phyloP scores from a whole-genome alignment of 2,113 vertebrate species.

The Nibea coibor region DNA sequence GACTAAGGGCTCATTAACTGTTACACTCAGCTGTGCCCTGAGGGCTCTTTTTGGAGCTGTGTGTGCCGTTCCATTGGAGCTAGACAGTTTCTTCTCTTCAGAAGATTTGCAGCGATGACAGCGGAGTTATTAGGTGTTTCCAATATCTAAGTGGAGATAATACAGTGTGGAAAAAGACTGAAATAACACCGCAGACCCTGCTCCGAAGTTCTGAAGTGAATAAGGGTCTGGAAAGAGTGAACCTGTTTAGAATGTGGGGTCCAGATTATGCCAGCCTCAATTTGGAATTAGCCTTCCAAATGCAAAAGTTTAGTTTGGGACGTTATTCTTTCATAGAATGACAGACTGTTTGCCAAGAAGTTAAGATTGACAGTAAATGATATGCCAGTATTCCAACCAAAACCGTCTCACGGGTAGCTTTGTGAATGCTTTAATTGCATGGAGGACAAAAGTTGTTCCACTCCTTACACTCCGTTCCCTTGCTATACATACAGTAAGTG shows the following conservation, averaged over 20 bases:
- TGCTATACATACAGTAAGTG: no score
- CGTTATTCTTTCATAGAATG: background rate
- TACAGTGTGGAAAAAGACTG: slow-evolving; percentile 31
- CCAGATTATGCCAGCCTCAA: background rate
- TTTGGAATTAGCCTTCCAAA: background rate
- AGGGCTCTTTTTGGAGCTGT: slow-evolving; percentile 41
- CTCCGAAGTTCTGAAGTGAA: background rate
- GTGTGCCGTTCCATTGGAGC: background rate
- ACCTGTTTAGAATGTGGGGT: background rate
- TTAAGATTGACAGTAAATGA: background rate
- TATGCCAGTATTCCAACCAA: no score
- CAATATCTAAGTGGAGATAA: slow-evolving; percentile 23
- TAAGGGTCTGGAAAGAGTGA: background rate
- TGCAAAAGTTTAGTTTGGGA: background rate
- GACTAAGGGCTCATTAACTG: slow-evolving; percentile 62
- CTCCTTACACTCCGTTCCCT: no score
- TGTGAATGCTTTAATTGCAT: no score
- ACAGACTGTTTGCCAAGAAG: background rate
- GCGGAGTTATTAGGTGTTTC: slow-evolving; percentile 29
- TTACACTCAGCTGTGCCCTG: slow-evolving; percentile 39
- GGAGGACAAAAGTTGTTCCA: no score
- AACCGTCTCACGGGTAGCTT: no score
- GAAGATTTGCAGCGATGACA: slow-evolving; percentile 46
- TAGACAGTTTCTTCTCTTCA: slow-evolving; percentile 24
- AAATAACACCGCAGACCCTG: background rate